Evolutionary conservation across 1,140 invertebrate species (phyloP).

Genomic region (Campodea augens): DNA sequence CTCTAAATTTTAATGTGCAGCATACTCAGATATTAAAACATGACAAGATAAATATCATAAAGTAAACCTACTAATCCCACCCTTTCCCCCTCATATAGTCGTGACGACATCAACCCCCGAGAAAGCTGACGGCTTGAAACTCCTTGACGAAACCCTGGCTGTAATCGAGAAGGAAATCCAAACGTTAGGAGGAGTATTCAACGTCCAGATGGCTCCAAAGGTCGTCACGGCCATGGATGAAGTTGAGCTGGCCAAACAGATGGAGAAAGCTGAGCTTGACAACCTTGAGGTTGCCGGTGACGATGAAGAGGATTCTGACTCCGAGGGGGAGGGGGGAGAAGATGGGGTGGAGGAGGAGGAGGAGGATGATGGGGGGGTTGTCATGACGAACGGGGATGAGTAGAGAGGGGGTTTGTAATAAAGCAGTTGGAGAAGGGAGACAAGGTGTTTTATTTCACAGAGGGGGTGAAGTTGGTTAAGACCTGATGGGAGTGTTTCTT

Average conservation of each 20-base stretch:
- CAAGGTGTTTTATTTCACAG: no score
- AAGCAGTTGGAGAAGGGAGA: no score
- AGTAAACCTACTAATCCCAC: no score
- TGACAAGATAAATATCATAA: no score
- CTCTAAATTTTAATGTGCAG: no score
- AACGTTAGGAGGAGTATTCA: slow-evolving; percentile 69
- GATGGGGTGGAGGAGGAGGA: slow-evolving; percentile 28
- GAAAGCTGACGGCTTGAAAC: slow-evolving; percentile 75
- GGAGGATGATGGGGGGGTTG: slow-evolving; percentile 20
- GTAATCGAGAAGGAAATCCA: slow-evolving; percentile 70
- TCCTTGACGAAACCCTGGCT: slow-evolving; percentile 71
- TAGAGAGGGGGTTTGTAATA: no score
- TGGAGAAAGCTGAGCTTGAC: slow-evolving; percentile 82
- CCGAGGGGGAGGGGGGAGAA: slow-evolving; percentile 25
- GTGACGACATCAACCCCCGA: slow-evolving; percentile 97
- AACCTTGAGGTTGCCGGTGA: slow-evolving; percentile 86
- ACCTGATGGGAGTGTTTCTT: no score
- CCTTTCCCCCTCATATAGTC: slow-evolving; percentile 55
- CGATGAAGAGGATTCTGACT: slow-evolving; percentile 48
- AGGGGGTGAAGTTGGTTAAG: no score
- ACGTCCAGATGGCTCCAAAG: slow-evolving; percentile 88
- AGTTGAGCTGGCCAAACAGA: slow-evolving; percentile 75
- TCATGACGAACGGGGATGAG: slow-evolving; percentile 8
- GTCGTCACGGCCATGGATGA: slow-evolving; percentile 96
- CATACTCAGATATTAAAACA: no score